phyloP scores from a whole-genome alignment of 2,797 vertebrate genomes.

The Intellagama lesueurii region DNA sequence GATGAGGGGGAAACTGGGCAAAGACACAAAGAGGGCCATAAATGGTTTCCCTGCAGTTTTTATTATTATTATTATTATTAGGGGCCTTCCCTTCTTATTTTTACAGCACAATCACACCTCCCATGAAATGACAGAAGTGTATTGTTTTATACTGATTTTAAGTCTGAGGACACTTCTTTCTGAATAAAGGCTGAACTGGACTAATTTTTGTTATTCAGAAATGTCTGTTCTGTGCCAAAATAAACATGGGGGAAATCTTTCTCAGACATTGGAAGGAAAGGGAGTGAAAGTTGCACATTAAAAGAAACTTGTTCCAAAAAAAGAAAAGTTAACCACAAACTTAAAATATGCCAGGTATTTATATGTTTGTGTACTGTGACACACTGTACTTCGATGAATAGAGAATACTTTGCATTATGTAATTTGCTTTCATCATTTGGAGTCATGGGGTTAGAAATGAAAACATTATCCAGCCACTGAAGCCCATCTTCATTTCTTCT shows the following conservation, averaged over 20 bases:
- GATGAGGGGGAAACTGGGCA: background rate
- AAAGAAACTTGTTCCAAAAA: constrained; percentile 42
- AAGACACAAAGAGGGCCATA: rapidly evolving
- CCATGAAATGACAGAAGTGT: constrained; percentile 1
- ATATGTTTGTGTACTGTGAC: background rate
- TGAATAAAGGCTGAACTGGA: constrained; percentile 30
- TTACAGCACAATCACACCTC: constrained; percentile 3
- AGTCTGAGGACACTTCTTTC: constrained; percentile 35
- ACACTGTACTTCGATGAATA: constrained; percentile 32
- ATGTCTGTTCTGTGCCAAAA: background rate
- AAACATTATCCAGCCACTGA: constrained; percentile 47
- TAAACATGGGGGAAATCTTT: background rate
- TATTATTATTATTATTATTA: background rate
- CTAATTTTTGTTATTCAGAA: constrained; percentile 11
- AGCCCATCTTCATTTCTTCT: background rate
- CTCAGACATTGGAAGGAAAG: background rate
- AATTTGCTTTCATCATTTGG: constrained; percentile 60
- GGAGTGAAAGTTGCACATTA: constrained; percentile 17
- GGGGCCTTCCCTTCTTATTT: background rate
- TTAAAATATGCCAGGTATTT: constrained; percentile 32
- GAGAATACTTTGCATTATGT: constrained; percentile 51
- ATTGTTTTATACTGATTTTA: background rate
- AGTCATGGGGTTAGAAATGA: constrained; percentile 58
- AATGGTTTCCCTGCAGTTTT: background rate
- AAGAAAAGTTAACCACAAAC: constrained; percentile 14